Conservation (phyloP, 2,113 vertebrate species). For the Rhombomys opimus region DNA sequence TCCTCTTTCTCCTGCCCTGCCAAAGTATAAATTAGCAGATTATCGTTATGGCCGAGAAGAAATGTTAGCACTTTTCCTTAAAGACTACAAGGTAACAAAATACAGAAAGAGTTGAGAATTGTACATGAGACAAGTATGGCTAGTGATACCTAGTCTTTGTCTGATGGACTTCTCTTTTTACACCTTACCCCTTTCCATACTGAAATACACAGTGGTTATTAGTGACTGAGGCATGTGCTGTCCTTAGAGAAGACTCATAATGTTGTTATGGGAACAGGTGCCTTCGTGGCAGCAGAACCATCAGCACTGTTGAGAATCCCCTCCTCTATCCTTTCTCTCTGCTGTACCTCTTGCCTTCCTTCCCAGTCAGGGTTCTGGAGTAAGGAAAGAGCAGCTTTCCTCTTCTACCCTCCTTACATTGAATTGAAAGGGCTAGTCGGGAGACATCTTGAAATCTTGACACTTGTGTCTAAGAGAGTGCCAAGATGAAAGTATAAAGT, state of each 20-base stretch:
- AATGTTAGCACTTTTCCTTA: constrained; percentile 99
- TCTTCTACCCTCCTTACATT: constrained; percentile 15
- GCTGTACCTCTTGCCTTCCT: not conserved
- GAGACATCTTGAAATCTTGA: constrained; percentile 23
- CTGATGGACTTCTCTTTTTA: not conserved
- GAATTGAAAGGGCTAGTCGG: constrained; percentile 31
- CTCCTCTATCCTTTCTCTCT: not conserved
- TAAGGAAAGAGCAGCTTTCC: not conserved
- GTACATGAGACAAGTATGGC: not conserved
- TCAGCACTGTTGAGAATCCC: not conserved
- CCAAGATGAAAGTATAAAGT: not conserved
- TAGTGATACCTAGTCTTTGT: not conserved
- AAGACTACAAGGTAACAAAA: constrained; percentile 96
- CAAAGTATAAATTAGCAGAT: constrained; percentile 99
- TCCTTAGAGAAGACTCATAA: not conserved
- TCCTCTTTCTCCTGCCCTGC: constrained; percentile 97
- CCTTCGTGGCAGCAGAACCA: not conserved
- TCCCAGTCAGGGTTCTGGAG: not conserved
- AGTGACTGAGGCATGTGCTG: not conserved
- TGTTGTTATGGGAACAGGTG: not conserved
- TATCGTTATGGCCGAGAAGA: constrained; percentile 99
- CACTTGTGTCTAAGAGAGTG: not conserved
- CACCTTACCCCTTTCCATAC: not conserved
- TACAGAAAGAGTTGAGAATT: not conserved
- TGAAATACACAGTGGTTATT: not conserved